Percentiles rank a stretch among this genome's conserved stretches.
Evolutionary conservation across 2,113 vertebrate genomes (phyloP).

Genomic region (Ibidorhyncha struthersii): DNA sequence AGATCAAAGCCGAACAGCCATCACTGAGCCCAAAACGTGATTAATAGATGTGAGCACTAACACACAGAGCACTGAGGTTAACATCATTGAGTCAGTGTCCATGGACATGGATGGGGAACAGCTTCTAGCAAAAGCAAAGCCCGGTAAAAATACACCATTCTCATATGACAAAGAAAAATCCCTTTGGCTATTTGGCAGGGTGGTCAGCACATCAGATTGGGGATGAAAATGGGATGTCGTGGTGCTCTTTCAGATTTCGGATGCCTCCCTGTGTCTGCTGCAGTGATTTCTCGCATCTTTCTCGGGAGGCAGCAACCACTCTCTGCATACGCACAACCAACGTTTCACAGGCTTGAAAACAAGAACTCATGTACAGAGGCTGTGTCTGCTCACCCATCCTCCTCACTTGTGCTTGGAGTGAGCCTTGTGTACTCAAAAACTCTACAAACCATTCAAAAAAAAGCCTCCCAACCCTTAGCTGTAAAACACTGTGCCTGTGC

Average conservation of each 20-base stretch:
- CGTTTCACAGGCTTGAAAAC: background rate
- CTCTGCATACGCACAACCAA: background rate
- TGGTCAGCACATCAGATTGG: accelerated
- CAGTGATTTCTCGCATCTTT: background rate
- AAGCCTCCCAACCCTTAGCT: background rate
- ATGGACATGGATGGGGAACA: background rate
- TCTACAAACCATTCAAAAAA: background rate
- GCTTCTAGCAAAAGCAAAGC: background rate
- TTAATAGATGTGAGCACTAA: background rate
- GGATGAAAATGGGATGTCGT: background rate
- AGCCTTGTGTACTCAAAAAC: background rate
- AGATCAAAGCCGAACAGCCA: background rate
- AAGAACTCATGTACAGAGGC: background rate
- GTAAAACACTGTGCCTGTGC: background rate
- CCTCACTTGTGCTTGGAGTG: background rate
- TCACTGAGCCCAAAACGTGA: background rate
- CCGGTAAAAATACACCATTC: background rate
- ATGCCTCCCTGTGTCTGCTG: background rate
- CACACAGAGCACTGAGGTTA: background rate
- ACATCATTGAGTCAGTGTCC: background rate
- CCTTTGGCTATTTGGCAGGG: background rate
- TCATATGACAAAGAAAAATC: background rate
- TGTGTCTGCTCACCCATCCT: background rate
- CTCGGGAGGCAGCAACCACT: background rate
- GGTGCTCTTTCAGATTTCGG: background rate